These are phyloP conservation scores for Halcyon malimbica DNA, from an alignment of 2,113 vertebrate species.

Conservation along the genomic window DNA sequence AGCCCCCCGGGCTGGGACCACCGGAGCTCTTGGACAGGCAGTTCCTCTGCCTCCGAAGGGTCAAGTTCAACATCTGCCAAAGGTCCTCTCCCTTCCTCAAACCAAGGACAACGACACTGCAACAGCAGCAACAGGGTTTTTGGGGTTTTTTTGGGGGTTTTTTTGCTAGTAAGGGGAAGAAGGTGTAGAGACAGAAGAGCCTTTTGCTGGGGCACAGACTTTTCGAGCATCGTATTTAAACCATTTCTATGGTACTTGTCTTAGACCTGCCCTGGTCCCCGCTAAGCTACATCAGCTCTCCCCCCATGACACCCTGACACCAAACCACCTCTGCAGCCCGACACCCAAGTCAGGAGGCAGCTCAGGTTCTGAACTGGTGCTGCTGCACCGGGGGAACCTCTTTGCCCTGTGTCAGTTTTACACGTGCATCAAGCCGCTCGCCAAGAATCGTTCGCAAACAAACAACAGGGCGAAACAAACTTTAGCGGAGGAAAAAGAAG, in stretches of 20 bases:
- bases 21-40: neutral
- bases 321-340: neutral
- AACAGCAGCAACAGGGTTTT: neutral
- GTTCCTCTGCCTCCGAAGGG: neutral
- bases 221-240: neutral
- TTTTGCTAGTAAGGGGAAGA: too few relatives aligned
- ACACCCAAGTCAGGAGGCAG: rapidly evolving
- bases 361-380: neutral
- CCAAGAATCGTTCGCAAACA: neutral
- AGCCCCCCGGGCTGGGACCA: rapidly evolving
- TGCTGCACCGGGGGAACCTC: neutral
- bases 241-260: neutral
- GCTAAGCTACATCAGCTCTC: neutral
- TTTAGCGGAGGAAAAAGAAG: too few relatives aligned
- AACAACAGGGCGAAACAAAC: neutral
- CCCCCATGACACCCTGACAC: too few relatives aligned
- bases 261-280: neutral
- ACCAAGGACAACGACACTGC: rapidly evolving
- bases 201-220: neutral
- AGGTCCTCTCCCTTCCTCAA: neutral
- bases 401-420: too few relatives aligned
- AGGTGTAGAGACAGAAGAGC: rapidly evolving
- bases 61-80: neutral
- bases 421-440: neutral
- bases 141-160: neutral